Evolutionary conservation across 2,113 vertebrate species (phyloP), one percentile per base, ranked within the genome.

Genomic region (Arvicanthis niloticus): DNA sequence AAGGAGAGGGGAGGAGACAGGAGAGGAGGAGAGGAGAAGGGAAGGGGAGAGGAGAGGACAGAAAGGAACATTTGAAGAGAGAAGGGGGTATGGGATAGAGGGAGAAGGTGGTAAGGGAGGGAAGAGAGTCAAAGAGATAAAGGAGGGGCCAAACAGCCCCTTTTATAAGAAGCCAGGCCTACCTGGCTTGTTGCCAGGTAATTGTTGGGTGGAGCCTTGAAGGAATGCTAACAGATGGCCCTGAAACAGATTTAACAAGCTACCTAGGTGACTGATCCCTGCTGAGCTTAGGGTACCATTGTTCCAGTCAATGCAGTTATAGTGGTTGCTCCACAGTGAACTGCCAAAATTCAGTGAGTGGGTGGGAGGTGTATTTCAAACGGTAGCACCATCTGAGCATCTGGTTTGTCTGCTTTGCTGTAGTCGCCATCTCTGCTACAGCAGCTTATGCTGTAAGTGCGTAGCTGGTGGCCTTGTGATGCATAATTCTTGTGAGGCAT

Each of bases 401-500:
- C 26, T 34, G 78, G 37, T 31, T 75, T 19, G 60, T 7, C 70
- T 77, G 34, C 40, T 95, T 85, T 81, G 53, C n/a, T 53, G 12
- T 12, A 48, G 11, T 6, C 26, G 12, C 4, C 6, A 8, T 48
- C 26, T 76, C n/a, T 58, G 2, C 1, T 7, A 2, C 26, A 29
- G n/a, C 2, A 70, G 48, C 17, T 40, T 8, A 45, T 13, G 21
- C 34, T 45, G n/a, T 22, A 53, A 62, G 24, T 3, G 4, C 40
- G 48, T 68, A 56, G 16, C 40, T 12, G 1, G 2, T 24, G 19
- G 5, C 12, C 60, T 31, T 12, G 5, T 45, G 24, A 42, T 5
- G 48, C 0, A 45, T 31, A 85, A 42, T 65, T 7, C 62, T 0
- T 15, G 5, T n/a, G 22, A 53, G 4, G 40, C 0, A 40, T 42